Evolutionary conservation across 2,888 invertebrate genomes (phyloP), one percentile per base, ranked within the genome.

Genomic region (Eristalis pertinax): DNA sequence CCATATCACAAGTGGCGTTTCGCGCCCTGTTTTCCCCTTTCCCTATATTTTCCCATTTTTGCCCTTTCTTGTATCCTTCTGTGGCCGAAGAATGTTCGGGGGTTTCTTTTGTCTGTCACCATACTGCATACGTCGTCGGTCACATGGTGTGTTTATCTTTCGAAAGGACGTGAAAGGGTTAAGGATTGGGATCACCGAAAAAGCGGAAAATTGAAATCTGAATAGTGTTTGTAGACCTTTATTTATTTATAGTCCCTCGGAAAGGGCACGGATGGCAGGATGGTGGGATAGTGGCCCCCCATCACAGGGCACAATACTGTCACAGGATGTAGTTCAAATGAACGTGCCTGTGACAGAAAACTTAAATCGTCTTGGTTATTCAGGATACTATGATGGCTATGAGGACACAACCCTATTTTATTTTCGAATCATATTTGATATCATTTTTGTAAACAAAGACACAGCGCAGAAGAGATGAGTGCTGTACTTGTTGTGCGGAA

Each of bases 391-490:
- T 2, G 19, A 63, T 38, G 35, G 35, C 60, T 50, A 13, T 2
- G 19, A 63, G 50, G 35, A 74, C 32, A 58, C 38, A 41, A 50
- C 15, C 1, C 19, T 68, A 58, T 70, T 62, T 4, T 56, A 24
- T 26, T 74, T 80, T 70, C 70, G 67, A 77, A 64, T 72, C 70
- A 62, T 80, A 77, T 77, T 85, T 68, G 24, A 81, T 85, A 81
- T 81, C 63, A 76, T 76, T 73, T 58, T 41, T 50, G 75, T 72
- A 76, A 70, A 84, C 67, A 84, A 62, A 56, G 58, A 15, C 38
- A 26, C 26, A 67, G 62, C 38, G 15, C 32, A 65, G 8, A n/a
- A 22, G 73, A 32, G 13, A 50, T 58, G 50, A 64, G 70, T 22
- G 67, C 19, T 50, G 50, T 26, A 84, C 83, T 84, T 70, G 74